These are phyloP conservation scores for Lacanobia oleracea DNA, from an alignment of 2,888 invertebrate genomes.

Conservation along the genomic window DNA sequence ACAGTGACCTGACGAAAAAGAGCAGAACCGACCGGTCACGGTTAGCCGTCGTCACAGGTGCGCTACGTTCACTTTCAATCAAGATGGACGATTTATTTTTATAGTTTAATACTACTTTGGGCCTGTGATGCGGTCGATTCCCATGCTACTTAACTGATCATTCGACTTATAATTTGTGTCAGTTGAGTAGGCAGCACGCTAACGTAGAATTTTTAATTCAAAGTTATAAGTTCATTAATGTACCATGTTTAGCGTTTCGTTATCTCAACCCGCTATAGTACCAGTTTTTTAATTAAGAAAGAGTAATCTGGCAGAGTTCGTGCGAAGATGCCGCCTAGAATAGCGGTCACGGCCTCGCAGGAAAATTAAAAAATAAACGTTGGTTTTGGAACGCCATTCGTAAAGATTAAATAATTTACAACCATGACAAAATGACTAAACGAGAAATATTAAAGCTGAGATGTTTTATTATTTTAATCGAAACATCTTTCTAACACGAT, in stretches of 20 bases:
- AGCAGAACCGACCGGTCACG: slow-evolving; percentile 82
- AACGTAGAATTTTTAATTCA: slow-evolving; percentile 33
- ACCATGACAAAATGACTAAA: slow-evolving; percentile 63
- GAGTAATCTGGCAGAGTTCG: slow-evolving; percentile 69
- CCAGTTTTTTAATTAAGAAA: slow-evolving; percentile 76
- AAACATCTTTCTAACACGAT: slow-evolving; percentile 39
- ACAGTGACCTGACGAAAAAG: slow-evolving; percentile 84
- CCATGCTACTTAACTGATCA: slow-evolving; percentile 54
- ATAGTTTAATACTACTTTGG: slow-evolving; percentile 69
- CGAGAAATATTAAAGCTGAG: slow-evolving; percentile 35
- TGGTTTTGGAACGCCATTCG: slow-evolving; percentile 59
- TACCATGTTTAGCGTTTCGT: slow-evolving; percentile 58
- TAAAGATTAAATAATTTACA: slow-evolving; percentile 56
- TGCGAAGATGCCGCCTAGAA: slow-evolving; percentile 70
- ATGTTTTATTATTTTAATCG: slow-evolving; percentile 47
- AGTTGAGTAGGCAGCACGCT: slow-evolving; percentile 35
- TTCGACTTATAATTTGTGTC: slow-evolving; percentile 48
- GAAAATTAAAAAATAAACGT: slow-evolving; percentile 68
- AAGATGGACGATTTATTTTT: slow-evolving; percentile 78
- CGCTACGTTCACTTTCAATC: slow-evolving; percentile 87
- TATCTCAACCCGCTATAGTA: slow-evolving; percentile 64
- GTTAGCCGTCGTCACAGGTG: slow-evolving; percentile 82
- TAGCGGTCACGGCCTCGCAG: slow-evolving; percentile 69
- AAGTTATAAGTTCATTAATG: slow-evolving; percentile 64
- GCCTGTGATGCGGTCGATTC: slow-evolving; percentile 46